These are phyloP conservation scores for Amphibalanus amphitrite DNA, from an alignment of 1,140 invertebrate species.

Conservation along the genomic window DNA sequence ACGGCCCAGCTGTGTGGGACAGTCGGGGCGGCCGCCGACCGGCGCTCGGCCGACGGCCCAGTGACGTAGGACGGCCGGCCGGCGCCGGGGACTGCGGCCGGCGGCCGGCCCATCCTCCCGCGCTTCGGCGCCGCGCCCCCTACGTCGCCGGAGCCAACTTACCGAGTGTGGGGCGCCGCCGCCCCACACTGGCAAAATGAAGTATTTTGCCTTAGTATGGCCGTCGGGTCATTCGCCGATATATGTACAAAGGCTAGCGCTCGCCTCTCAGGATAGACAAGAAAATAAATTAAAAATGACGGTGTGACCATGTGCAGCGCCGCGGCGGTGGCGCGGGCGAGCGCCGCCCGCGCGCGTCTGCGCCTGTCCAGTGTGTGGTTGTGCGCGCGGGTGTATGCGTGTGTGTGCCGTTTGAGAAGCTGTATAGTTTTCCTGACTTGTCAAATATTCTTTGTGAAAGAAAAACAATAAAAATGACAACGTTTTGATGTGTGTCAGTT, in stretches of 20 bases:
- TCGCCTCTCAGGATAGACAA: not conserved
- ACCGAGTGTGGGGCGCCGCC: no score
- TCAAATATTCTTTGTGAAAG: not conserved
- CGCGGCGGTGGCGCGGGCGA: no score
- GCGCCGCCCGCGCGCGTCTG: no score
- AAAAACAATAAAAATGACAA: conserved; percentile 1
- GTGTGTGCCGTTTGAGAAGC: not conserved
- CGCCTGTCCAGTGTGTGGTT: not conserved
- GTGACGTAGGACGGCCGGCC: no score
- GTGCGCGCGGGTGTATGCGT: no score
- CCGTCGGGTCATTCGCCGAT: not conserved
- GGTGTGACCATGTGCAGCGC: not conserved
- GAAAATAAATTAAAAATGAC: not conserved
- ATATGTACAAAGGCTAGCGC: not conserved
- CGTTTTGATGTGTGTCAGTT: not conserved
- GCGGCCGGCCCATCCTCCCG: no score
- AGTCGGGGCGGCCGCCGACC: no score
- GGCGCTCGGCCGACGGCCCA: no score
- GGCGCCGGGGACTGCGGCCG: no score
- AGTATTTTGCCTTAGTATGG: not conserved
- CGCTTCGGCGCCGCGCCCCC: no score
- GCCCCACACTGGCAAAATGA: not conserved
- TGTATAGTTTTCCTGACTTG: not conserved
- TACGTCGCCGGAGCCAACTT: no score
- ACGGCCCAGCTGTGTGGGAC: no score